Conservation (phyloP, 1,140 invertebrate species). For the Paraescarpia echinospica region DNA sequence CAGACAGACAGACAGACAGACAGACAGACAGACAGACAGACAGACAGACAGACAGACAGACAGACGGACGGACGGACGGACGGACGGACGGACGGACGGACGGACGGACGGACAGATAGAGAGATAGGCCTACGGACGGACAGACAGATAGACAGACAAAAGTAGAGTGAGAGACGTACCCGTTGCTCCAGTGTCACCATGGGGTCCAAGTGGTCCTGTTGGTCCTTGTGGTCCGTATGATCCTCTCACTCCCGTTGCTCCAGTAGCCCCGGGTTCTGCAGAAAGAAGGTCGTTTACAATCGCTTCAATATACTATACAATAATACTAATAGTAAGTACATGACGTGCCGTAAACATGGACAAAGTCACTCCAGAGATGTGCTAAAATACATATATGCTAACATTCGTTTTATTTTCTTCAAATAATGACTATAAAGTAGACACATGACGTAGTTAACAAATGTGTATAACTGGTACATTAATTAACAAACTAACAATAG, state of each 20-base stretch:
- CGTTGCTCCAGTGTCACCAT: not conserved
- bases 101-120: not conserved
- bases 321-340: no score
- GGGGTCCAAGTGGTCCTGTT: not conserved
- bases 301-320: not conserved
- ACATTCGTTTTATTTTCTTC: no score
- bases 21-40: not conserved
- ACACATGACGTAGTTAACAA: no score
- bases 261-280: constrained; percentile 9
- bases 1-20: not conserved
- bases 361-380: no score
- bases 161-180: not conserved
- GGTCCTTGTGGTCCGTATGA: not conserved
- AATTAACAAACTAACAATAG: no score
- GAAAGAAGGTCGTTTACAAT: not conserved
- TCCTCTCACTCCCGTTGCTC: constrained; percentile 9
- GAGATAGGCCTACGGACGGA: not conserved
- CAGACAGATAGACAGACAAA: not conserved
- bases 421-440: no score
- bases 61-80: not conserved
- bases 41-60: not conserved
- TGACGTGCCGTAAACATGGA: no score
- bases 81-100: not conserved
- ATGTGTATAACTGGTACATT: no score
- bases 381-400: no score